Evolutionary conservation across 2,888 invertebrate genomes (phyloP), one percentile per base, ranked within the genome.

Genomic region (Tillus elongatus): DNA sequence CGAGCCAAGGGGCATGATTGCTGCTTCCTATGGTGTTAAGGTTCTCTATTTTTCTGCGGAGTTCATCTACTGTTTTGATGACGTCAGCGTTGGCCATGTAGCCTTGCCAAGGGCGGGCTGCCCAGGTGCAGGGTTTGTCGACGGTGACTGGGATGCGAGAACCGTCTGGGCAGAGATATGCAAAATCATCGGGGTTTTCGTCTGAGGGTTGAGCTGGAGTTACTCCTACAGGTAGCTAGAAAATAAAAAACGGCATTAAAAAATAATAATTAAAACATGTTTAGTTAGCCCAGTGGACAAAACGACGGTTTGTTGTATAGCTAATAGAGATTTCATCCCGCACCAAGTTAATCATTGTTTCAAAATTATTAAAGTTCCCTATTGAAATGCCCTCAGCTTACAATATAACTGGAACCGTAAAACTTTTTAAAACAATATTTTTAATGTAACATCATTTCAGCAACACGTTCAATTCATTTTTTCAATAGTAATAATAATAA

Each of bases 51-150:
- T 74, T 75, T 40, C 68, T 68, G 19, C 71, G 67, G 33, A 75
- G 51, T 3, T 74, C 72, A 4, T 70, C 61, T 6, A 74, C 54
- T 10, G 69, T 66, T 15, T 72, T 72, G 2, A 72, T 59, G 0
- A 75, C 68, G 39, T 75, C 77, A 8, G 74, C 74, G 54, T 83
- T 83, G 3, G 77, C 77, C 57, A 84, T 67, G 49, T 82, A 73
- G 8, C 83, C 83, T 55, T 79, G 84, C 84, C 88, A 88, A n/a
- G 88, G 88, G 40, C 87, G 71, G 1, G 83, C 82, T 0, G 87
- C 87, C 88, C 88, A 89, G 1, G 79, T 75, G 55, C 88, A 89
- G 1, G 77, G 71, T 9, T 65, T 68, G 28, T 75, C 73, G 3
- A 72, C 73, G 15, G 72, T 77, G 8, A 86, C 68, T 1, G 82